These are phyloP conservation scores for Aplocera efformata DNA, from an alignment of 2,888 invertebrate genomes.

Conservation along the genomic window DNA sequence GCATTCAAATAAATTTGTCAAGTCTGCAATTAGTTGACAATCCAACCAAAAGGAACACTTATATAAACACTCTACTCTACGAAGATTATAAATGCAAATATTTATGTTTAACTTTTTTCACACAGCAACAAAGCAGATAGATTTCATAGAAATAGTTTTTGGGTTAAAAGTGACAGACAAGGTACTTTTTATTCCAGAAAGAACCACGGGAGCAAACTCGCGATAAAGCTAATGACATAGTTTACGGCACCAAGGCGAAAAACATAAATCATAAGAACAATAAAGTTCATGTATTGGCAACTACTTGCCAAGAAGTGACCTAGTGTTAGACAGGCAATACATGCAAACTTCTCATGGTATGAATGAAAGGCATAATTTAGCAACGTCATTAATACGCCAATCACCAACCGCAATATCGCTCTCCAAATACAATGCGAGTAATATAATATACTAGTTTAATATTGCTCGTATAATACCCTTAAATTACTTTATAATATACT, in stretches of 20 bases:
- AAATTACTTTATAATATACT: constrained; percentile 34
- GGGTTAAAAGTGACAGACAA: no score
- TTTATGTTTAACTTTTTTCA: no score
- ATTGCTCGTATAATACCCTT: no score
- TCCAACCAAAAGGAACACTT: no score
- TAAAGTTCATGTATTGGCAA: constrained; percentile 29
- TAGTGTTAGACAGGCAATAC: constrained; percentile 65
- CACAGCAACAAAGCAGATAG: no score
- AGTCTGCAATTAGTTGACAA: background rate
- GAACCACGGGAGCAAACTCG: no score
- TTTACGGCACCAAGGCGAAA: constrained; percentile 5
- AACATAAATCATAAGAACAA: constrained; percentile 23
- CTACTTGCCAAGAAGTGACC: constrained; percentile 57
- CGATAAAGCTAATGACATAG: background rate
- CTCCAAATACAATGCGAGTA: constrained; percentile 59
- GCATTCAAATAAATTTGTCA: constrained; percentile 9
- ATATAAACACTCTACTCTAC: no score
- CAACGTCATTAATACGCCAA: constrained; percentile 69
- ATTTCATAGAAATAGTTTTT: no score
- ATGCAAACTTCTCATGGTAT: constrained; percentile 71
- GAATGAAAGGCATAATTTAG: constrained; percentile 76
- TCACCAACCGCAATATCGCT: constrained; percentile 71
- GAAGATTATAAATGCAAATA: no score
- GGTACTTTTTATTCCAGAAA: no score
- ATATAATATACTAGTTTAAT: constrained; percentile 13